Base-by-base conservation (phyloP, 2,797 vertebrate genomes). In the Neosilurus mollespiculum region DNA sequence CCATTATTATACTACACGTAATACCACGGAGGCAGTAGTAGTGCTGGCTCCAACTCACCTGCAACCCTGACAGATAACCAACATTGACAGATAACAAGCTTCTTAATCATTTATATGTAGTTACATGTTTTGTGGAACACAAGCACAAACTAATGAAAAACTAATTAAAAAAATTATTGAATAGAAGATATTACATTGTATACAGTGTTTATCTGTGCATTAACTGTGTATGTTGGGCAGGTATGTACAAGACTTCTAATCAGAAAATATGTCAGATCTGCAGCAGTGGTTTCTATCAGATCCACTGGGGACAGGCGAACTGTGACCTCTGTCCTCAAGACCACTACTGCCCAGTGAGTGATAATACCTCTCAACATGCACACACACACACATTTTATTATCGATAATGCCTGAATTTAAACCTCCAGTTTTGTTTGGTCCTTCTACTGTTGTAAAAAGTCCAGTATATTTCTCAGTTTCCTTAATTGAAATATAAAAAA, bases 291-390 rank as follows among this genome's bases (percentile, higher is more conserved):
- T 95, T 91, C 85, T 98, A 91, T 91, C 96, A 97, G 82, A 89
- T 94, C 77, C 92, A 86, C 87, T 86, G 85, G 92, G 96, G 96
- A 59, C 91, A 93, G 87, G 94, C 96, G 79, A 92, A 70, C 87
- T 98, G 96, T 82, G 91, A 96, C 15, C 66, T 93, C n/a, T 98
- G 96, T 86, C 96, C 96, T n/a, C 93, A 96, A 86, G 93, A 94
- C 62, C 93, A 97, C 92, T 98, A 97, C 93, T 98, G 96, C 81
- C 96, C 96, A 2, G 96, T 97, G 91, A 96, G 96, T 91, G 6
- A 54, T 20, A 61, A 37, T 37, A 76, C 73, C 30, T n/a, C 20
- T n/a, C 2, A 58, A 58, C 53, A 58, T 9, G 8, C 14, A 15
- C 11, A 37, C 72, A 8, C 22, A 51, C n/a, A 72, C 26, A 73